These are phyloP conservation scores for Garra rufa DNA, from an alignment of 2,113 vertebrate species.

Conservation along the genomic window DNA sequence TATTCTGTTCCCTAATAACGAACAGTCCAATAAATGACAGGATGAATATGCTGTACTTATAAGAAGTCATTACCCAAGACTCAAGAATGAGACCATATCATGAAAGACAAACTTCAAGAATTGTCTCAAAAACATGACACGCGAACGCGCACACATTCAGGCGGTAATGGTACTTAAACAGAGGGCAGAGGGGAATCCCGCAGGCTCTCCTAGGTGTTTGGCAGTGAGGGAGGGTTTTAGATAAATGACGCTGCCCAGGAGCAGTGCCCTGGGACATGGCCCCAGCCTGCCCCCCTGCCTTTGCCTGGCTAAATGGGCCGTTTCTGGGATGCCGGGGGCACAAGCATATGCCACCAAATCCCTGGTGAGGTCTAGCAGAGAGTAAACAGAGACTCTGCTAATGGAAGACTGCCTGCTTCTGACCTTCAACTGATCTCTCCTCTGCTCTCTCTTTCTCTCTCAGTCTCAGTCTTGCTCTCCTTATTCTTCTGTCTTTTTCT, in stretches of 20 bases:
- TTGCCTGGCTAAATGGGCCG: constrained; percentile 81
- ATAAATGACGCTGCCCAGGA: constrained; percentile 73
- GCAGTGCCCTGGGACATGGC: constrained; percentile 77
- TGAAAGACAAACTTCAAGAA: background rate
- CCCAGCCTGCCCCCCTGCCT: constrained; percentile 74
- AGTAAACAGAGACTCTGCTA: constrained; percentile 79
- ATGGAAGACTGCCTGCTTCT: constrained; percentile 69
- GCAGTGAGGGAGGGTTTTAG: constrained; percentile 70
- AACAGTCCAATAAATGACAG: background rate
- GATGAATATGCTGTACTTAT: background rate
- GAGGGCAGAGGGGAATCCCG: constrained; percentile 51
- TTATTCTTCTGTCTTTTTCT: background rate
- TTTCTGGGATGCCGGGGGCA: constrained; percentile 79
- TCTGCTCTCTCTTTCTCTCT: constrained; percentile 21
- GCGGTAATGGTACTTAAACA: constrained; percentile 48
- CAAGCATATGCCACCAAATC: constrained; percentile 80
- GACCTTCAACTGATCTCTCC: constrained; percentile 65
- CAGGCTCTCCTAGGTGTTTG: constrained; percentile 46
- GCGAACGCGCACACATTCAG: constrained; percentile 15
- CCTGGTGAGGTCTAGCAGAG: constrained; percentile 70
- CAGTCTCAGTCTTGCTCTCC: constrained; percentile 11
- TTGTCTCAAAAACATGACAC: background rate
- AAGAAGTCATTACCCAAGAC: background rate
- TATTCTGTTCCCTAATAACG: constrained; percentile 21
- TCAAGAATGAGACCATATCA: background rate